phyloP scores from a whole-genome alignment of 2,888 invertebrate genomes.

The Pseudococcus viburni region DNA sequence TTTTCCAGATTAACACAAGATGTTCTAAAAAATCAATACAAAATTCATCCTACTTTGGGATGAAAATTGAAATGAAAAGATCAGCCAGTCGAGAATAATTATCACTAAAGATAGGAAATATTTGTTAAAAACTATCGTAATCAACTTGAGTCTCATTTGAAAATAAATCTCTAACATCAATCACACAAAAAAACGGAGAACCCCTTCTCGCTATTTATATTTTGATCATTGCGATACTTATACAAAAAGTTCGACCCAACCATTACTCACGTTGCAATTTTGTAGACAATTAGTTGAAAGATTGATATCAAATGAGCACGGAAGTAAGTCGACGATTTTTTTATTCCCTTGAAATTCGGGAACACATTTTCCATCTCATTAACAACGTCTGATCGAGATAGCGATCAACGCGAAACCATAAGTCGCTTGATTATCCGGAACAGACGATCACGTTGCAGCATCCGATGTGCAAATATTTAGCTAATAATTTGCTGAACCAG shows the following conservation, averaged over 20 bases:
- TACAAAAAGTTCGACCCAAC: background rate
- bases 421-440: slow-evolving; percentile 20
- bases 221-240: background rate
- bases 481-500: slow-evolving; percentile 17
- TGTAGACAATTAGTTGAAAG: slow-evolving; percentile 23
- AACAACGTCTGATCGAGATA: slow-evolving; percentile 45
- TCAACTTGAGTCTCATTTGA: no score
- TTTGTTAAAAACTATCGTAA: no score
- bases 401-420: background rate
- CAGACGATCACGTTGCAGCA: slow-evolving; percentile 7
- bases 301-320: slow-evolving; percentile 26
- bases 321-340: background rate
- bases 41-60: no score
- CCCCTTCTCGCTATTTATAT: background rate
- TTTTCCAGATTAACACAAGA: no score
- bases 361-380: slow-evolving; percentile 28
- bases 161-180: no score
- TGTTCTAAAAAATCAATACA: no score
- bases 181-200: background rate
- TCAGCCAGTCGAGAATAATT: no score
- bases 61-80: no score
- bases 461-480: slow-evolving; percentile 5
- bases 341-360: slow-evolving; percentile 13
- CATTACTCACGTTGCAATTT: slow-evolving; percentile 40
- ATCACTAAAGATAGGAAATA: no score